Conservation (phyloP, 2,888 invertebrate genomes). For the Prionchulus punctatus region DNA sequence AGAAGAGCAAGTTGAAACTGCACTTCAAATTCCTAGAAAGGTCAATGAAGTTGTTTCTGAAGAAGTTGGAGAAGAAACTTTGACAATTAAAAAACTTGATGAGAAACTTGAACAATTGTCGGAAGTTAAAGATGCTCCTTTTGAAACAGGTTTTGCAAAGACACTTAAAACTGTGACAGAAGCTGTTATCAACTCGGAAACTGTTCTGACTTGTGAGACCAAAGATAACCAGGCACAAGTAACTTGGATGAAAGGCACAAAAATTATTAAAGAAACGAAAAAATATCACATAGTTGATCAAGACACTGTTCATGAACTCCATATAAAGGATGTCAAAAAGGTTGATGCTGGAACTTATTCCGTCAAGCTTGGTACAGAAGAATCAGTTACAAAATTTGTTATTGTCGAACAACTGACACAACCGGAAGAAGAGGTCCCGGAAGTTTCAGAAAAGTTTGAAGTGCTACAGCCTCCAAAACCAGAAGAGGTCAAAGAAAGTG, state of each 20-base stretch:
- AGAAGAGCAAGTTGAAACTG: not conserved
- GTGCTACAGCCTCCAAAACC: slow-evolving; percentile 34
- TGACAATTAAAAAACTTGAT: no score
- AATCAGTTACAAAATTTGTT: no score
- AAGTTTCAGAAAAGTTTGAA: slow-evolving; percentile 32
- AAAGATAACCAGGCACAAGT: not conserved
- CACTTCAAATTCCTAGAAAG: not conserved
- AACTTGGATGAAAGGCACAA: not conserved
- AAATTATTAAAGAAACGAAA: not conserved
- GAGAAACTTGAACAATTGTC: slow-evolving; percentile 35
- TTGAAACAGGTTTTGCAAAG: no score
- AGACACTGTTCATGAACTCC: slow-evolving; percentile 12
- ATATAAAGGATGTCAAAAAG: slow-evolving; percentile 22
- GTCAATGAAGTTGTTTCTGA: not conserved
- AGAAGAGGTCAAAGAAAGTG: no score
- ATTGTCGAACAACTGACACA: no score
- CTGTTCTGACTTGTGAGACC: not conserved
- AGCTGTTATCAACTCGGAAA: not conserved
- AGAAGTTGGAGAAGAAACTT: not conserved
- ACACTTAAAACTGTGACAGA: no score
- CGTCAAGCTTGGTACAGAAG: slow-evolving; percentile 19
- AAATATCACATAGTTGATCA: not conserved
- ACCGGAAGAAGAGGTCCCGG: no score
- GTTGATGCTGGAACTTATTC: slow-evolving; percentile 26
- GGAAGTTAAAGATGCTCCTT: not conserved